A percentile compares a stretch with the other conserved stretches of the same genome.
Evolutionary conservation across 2,888 invertebrate genomes (phyloP).

Genomic region (Amblyjoppa fuscipennis): DNA sequence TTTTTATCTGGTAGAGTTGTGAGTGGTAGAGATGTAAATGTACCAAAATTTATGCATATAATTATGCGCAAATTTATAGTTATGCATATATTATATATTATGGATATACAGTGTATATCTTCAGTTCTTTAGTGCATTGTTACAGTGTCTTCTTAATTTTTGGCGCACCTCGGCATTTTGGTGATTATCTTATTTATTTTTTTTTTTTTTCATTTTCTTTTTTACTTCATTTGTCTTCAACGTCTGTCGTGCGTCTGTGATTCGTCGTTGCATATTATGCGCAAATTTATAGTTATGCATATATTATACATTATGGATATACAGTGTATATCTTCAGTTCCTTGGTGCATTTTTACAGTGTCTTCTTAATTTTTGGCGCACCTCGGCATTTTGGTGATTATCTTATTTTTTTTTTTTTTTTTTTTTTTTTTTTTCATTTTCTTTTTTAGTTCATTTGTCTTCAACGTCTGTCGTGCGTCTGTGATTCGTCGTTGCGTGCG

Average conservation of each 20-base stretch:
- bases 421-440: neutral
- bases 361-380: too few relatives aligned
- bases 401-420: neutral
- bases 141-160: too few relatives aligned
- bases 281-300: too few relatives aligned
- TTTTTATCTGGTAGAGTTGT: too few relatives aligned
- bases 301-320: too few relatives aligned
- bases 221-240: neutral
- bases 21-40: too few relatives aligned
- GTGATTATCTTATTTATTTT: neutral
- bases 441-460: neutral
- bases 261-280: neutral
- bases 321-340: too few relatives aligned
- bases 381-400: neutral
- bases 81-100: too few relatives aligned
- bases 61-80: neutral
- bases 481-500: neutral
- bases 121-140: too few relatives aligned
- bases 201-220: neutral
- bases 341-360: too few relatives aligned
- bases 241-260: neutral
- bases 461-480: neutral
- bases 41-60: too few relatives aligned
- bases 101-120: too few relatives aligned
- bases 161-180: neutral